phyloP scores from a whole-genome alignment of 2,113 vertebrate genomes.

The Brachyhypopomus gauderio region DNA sequence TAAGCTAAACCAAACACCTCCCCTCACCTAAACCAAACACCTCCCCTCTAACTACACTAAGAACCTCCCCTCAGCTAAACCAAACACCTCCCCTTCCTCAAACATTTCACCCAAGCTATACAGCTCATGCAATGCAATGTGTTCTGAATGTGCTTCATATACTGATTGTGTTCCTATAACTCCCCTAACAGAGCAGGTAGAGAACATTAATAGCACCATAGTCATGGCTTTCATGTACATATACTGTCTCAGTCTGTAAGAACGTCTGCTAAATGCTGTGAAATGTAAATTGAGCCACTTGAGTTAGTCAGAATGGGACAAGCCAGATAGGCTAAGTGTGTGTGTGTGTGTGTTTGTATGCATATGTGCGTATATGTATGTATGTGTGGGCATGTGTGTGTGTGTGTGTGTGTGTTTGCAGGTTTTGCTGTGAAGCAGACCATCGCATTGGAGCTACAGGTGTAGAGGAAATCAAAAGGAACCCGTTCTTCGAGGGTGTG shows the following conservation, averaged over 20 bases:
- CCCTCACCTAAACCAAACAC: neutral
- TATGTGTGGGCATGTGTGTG: slow-evolving; percentile 26
- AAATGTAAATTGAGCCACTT: no score
- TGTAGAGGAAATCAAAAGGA: slow-evolving; percentile 88
- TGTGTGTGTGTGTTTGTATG: neutral
- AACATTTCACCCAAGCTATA: neutral
- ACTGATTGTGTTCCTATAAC: no score
- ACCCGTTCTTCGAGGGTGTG: slow-evolving; percentile 88
- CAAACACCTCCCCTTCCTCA: neutral
- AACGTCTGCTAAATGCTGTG: no score
- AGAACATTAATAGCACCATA: no score
- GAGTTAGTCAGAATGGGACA: no score
- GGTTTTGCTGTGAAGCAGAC: slow-evolving; percentile 90
- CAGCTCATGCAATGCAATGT: no score
- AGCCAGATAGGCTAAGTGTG: neutral
- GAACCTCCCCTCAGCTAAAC: neutral
- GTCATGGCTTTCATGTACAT: no score
- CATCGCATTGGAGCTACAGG: slow-evolving; percentile 86
- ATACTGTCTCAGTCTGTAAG: no score
- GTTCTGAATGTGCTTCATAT: no score
- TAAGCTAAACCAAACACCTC: neutral
- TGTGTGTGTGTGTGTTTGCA: slow-evolving; percentile 47
- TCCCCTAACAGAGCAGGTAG: no score
- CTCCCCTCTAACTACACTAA: neutral
- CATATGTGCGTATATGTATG: neutral